Base-by-base conservation (phyloP, 1,140 invertebrate genomes). In the Reticulitermes speratus region DNA sequence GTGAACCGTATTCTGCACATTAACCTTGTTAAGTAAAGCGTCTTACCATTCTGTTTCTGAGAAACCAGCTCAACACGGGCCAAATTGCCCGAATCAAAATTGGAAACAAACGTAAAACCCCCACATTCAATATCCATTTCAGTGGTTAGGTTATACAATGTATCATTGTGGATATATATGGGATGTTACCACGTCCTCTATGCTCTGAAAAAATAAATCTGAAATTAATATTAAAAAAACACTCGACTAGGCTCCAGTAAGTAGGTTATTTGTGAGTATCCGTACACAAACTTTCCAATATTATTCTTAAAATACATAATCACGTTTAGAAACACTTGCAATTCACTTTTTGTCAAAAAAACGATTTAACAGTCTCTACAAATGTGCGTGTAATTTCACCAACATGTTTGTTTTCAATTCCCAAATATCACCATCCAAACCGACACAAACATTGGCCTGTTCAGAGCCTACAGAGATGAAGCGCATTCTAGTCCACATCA, bases 21-120 rank as follows among this genome's bases (percentile, higher is more conserved):
- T 11, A 25, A 75, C 14, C 14, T n/a, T 30, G 7, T 75, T n/a
- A n/a, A 30, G n/a, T 75, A 75, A 30, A 75, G 16, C 65, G 16
- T 75, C 65, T 75, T 75, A 75, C 65, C 65, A 75, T 75, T 75
- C n/a, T 69, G n/a, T 21, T 87, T 87, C 48, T 81, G 86, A 25
- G 86, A 23, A 12, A 87, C 86, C 25, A 87, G 82, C 48, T 87
- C 86, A 16, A 87, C 86, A 82, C 69, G 86, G 32, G 48, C 86
- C 30, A 87, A 86, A 59, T 87, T 87, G 11, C 84, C 86, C 44
- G 86, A 87, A 86, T 87, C 86, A 86, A 87, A 87, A 82, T 86
- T 85, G 30, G 86, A 87, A 45, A 84, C 75, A 45, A 87, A 87
- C 8, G 86, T 87, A 65, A 87, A 87, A 82, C 86, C 84, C 25